A percentile compares a stretch with the other conserved stretches of the same genome.
Conservation (phyloP, 2,888 invertebrate genomes). For the Ennomos quercinarius region DNA sequence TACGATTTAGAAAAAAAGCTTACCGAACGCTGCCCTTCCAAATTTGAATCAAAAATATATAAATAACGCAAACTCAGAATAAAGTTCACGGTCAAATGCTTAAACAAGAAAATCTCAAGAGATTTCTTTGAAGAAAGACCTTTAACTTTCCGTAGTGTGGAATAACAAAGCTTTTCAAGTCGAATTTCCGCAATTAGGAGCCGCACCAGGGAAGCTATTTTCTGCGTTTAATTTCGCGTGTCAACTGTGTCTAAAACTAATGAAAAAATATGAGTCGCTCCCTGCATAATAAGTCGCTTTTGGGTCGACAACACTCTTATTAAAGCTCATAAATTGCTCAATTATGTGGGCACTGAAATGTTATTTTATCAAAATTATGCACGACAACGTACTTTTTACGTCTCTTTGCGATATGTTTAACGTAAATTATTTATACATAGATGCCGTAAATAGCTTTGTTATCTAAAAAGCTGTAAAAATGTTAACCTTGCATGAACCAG, state of each 20-base stretch:
- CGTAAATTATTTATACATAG: slow-evolving; percentile 1
- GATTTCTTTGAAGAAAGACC: too few species aligned
- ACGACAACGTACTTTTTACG: background rate
- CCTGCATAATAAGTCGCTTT: slow-evolving; percentile 34
- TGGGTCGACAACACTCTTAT: slow-evolving; percentile 44
- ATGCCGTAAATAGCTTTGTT: slow-evolving; percentile 7
- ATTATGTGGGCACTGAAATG: slow-evolving; percentile 14
- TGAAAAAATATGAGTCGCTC: slow-evolving; percentile 52
- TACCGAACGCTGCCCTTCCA: too few species aligned
- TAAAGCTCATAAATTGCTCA: slow-evolving; percentile 47
- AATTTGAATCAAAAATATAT: too few species aligned
- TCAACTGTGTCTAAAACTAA: slow-evolving; percentile 47
- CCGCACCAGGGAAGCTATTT: slow-evolving; percentile 32
- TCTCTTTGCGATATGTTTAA: background rate
- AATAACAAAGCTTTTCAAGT: slow-evolving; percentile 15
- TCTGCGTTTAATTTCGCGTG: slow-evolving; percentile 42
- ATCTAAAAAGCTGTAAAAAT: slow-evolving; percentile 15
- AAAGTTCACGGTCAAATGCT: too few species aligned
- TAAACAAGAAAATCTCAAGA: too few species aligned
- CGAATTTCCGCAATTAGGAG: slow-evolving; percentile 19
- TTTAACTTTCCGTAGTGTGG: too few species aligned
- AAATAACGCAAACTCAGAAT: too few species aligned
- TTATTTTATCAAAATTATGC: slow-evolving; percentile 3
- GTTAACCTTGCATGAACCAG: slow-evolving; percentile 9
- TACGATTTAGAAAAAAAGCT: too few species aligned